Evolutionary conservation across 2,113 vertebrate species (phyloP).

Genomic region (Chlamydotis undulata): DNA sequence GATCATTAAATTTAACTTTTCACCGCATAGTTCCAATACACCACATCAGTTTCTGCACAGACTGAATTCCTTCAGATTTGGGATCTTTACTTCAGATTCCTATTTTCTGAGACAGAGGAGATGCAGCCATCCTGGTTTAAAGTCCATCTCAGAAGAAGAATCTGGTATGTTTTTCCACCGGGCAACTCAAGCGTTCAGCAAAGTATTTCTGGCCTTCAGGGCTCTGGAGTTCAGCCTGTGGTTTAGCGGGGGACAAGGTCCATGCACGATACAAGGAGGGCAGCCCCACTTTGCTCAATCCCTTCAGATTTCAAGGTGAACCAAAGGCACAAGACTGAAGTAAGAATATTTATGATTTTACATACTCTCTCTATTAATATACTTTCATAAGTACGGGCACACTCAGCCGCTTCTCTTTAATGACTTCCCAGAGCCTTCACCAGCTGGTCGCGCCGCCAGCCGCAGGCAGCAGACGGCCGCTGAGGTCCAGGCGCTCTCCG

Average conservation of each 20-base stretch:
- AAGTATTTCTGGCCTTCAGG: neutral
- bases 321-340: neutral
- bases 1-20: neutral
- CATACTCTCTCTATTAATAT: fast-evolving
- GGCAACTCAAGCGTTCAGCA: neutral
- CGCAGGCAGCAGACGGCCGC: neutral
- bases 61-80: neutral
- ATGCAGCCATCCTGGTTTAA: neutral
- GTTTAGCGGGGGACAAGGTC: fast-evolving
- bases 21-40: fast-evolving
- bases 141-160: neutral
- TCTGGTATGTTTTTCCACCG: neutral
- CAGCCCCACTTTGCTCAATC: neutral
- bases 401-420: neutral
- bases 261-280: fast-evolving
- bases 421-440: neutral
- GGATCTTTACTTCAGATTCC: neutral
- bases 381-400: fast-evolving
- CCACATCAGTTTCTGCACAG: neutral
- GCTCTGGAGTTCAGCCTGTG: fast-evolving
- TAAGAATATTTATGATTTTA: neutral
- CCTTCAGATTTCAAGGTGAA: neutral
- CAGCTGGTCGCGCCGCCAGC: neutral
- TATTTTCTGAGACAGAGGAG: neutral
- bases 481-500: neutral